Evolutionary conservation across 2,888 invertebrate genomes (phyloP), one percentile per base, ranked within the genome.

Genomic region (Clitarchus hookeri): DNA sequence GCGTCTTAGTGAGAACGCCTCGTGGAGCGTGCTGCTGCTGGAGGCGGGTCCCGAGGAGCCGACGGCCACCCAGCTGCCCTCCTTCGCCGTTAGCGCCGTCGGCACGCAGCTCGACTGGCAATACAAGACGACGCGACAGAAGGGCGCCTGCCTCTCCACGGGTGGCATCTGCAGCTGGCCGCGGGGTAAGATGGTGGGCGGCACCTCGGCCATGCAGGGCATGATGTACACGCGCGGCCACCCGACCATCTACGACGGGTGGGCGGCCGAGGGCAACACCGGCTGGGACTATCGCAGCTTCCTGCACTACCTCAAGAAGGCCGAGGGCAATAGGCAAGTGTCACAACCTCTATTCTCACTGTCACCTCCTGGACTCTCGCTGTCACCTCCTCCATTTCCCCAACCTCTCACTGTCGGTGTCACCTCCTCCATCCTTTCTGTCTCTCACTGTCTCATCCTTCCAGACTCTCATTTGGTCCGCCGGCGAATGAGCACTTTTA

Each of bases 241-340:
- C 89, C 93, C 93, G 1, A 91, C 92, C 12, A 96, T 97, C 90
- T 97, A 95, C 91, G 95, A 97, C 91, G 93, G 89, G 91, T 97
- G 94, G 94, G 93, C 92, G 80, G 90, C 90, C 11, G 89, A 92
- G 85, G 94, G 94, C 12, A 93, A 93, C 88, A 90, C 91, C 8
- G 94, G 94, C 6, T 94, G 94, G 94, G 89, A 90, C 6, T 92
- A 91, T 89, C 88, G 91, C 82, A 91, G 91, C 6, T 65, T 87
- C 26, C 85, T 88, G 26, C 87, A 91, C 0, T 91, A 91, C 88
- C 92, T 91, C 87, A 89, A 90, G 84, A 91, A 91, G 89, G 89
- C 91, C 4, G 92, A 92, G 89, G 90, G 91, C 86, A 88, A 88
- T 26, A 82, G 44, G 44, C 19, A 36, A 48, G 48, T 48, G 48